Evolutionary conservation across 30 jellyfish, hydroid and myxozoan species (phyloP).

Genomic region (Sanderia malayensis): DNA sequence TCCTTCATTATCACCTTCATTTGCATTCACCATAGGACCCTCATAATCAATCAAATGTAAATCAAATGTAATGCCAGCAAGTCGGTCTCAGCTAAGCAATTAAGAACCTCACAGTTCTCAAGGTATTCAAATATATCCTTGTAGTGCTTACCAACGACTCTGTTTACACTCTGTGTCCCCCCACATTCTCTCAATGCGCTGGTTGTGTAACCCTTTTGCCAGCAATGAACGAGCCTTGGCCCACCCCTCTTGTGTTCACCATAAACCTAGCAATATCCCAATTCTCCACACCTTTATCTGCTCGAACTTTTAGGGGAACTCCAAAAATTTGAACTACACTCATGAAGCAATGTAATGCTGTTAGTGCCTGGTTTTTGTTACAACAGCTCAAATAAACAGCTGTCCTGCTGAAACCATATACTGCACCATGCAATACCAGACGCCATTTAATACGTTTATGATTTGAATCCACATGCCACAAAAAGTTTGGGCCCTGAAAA

Average conservation of each 20-base stretch:
- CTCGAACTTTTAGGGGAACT: conserved; percentile 48
- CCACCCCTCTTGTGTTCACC: conserved; percentile 7
- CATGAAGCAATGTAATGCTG: conserved; percentile 24
- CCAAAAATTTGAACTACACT: conserved; percentile 18
- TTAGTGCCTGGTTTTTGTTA: conserved; percentile 21
- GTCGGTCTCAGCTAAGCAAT: conserved; percentile 4
- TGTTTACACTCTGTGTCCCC: background rate
- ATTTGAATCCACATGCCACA: conserved; percentile 50
- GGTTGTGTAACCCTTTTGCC: conserved; percentile 29
- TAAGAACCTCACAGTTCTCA: conserved; percentile 10
- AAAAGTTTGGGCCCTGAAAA: conserved; percentile 40
- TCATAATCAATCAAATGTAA: background rate
- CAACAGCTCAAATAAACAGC: conserved; percentile 24
- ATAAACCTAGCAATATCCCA: conserved; percentile 41
- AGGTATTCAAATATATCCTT: conserved; percentile 11
- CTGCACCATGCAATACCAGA: conserved; percentile 46
- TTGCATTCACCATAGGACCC: background rate
- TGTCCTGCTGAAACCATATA: conserved; percentile 42
- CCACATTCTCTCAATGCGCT: conserved; percentile 26
- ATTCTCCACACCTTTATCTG: conserved; percentile 55
- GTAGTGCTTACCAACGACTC: conserved; percentile 5
- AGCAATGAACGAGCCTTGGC: conserved; percentile 6
- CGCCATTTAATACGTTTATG: conserved; percentile 48
- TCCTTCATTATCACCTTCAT: background rate
- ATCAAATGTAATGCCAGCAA: conserved; percentile 8